Evolutionary conservation across 30 jellyfish, hydroid and myxozoan species (phyloP), one percentile per base, ranked within the genome.

Genomic region (Aurelia coerulea): DNA sequence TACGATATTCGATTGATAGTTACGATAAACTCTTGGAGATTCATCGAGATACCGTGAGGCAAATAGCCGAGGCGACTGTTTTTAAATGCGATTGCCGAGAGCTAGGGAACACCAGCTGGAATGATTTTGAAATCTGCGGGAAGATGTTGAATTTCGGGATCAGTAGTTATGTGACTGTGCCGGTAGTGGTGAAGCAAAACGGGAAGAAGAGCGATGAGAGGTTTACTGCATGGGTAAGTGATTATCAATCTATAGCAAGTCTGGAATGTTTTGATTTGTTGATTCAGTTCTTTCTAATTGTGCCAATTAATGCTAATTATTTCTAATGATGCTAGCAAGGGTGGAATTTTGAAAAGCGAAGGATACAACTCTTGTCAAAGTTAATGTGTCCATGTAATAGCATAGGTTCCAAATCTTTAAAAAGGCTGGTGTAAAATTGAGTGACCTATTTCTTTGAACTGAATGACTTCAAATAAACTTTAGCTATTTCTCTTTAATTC

Each of bases 201-300:
- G 90, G 77, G 49, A 54, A 46, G n/a, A 46, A 68, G 35, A 49
- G 72, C 10, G 90, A 60, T 0, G 78, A 52, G 65, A 59, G 77
- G n/a, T 88, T 88, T 74, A 81, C 97, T 12, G 98, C 98, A 17
- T 93, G 98, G 98, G 98, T 93, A 70, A 70, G 98, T 80, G 51
- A 37, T 8, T 16, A 6, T 31, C 9, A 11, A 52, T 14, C 68
- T 37, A 37, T 37, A 37, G 5, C 49, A 5, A 37, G 3, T 37
- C 49, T 2, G 5, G 49, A 37, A 37, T 37, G 49, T 37, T 37
- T 37, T 37, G 3, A 37, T 37, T 37, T 37, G 49, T 37, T 37
- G 49, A 37, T 37, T 37, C 49, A 37, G 1, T 2, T 37, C 5
- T 37, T 37, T 37, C 49, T 37, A 5, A 37, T 37, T 37, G 49